These are phyloP conservation scores for Esperia sulphurella DNA, from an alignment of 2,888 invertebrate genomes.

Conservation along the genomic window DNA sequence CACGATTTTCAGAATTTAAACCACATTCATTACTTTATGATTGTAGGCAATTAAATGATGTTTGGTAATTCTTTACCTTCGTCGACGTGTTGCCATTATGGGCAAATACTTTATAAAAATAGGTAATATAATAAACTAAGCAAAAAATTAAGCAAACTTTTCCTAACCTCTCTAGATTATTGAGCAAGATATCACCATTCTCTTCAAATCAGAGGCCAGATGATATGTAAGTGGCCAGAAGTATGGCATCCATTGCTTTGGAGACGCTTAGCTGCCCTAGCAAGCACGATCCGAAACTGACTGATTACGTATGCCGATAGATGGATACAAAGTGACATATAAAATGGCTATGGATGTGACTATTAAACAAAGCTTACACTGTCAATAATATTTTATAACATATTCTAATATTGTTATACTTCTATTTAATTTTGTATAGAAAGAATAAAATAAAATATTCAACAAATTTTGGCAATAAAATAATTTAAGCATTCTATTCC, in stretches of 20 bases:
- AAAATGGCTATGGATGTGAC: conserved; percentile 16
- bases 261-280: conserved; percentile 61
- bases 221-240: conserved; percentile 64
- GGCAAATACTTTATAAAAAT: background rate
- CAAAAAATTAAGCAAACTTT: conserved; percentile 25
- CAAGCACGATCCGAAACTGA: conserved; percentile 47
- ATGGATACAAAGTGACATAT: conserved; percentile 28
- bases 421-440: background rate
- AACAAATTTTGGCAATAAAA: too few species aligned
- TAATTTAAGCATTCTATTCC: too few species aligned
- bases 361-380: too few species aligned
- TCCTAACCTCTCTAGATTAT: conserved; percentile 62
- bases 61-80: too few species aligned
- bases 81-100: too few species aligned
- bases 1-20: too few species aligned
- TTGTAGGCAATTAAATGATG: too few species aligned
- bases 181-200: conserved; percentile 74
- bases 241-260: conserved; percentile 43
- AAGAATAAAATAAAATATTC: too few species aligned
- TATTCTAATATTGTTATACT: too few species aligned
- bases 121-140: background rate
- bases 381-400: too few species aligned
- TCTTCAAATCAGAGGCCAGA: conserved; percentile 61
- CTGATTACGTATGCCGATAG: conserved; percentile 37
- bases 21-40: too few species aligned